A percentile compares a stretch with the other conserved stretches of the same genome.
Evolutionary conservation across 2,113 vertebrate genomes (phyloP).

Genomic region (Proterorhinus semilunaris): DNA sequence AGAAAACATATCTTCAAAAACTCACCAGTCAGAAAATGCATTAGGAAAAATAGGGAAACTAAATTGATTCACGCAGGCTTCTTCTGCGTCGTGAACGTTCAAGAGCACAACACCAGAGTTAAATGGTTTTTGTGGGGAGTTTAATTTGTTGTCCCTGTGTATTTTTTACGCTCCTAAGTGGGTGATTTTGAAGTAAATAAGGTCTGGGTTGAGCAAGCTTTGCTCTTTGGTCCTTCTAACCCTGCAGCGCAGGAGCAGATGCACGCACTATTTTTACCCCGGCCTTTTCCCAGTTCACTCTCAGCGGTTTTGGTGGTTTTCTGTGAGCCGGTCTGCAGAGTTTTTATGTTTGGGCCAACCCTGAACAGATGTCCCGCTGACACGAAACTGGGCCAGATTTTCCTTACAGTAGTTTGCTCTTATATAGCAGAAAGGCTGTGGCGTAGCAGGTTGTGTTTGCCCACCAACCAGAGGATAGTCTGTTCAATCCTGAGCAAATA

Average conservation of each 20-base stretch:
- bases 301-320: conserved; percentile 57
- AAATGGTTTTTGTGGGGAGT: not conserved
- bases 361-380: conserved; percentile 56
- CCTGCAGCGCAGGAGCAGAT: conserved; percentile 26
- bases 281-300: conserved; percentile 54
- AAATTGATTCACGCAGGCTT: conserved; percentile 27
- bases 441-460: not conserved
- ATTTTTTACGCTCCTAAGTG: not conserved
- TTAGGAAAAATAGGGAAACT: conserved; percentile 23
- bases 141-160: too few relatives aligned
- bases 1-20: conserved; percentile 33
- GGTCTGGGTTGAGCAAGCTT: conserved; percentile 29
- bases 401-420: not conserved
- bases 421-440: not conserved
- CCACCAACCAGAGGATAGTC: not conserved
- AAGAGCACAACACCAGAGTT: not conserved
- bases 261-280: conserved; percentile 57
- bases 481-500: not conserved
- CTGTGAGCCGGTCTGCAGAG: conserved; percentile 35
- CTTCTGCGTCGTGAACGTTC: conserved; percentile 14
- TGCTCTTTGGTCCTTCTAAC: conserved; percentile 36
- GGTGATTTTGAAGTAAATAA: not conserved
- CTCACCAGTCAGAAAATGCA: conserved; percentile 24
- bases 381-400: conserved; percentile 16
- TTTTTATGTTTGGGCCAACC: conserved; percentile 32